Conservation (phyloP, 2,113 vertebrate species). For the Ameiurus melas region DNA sequence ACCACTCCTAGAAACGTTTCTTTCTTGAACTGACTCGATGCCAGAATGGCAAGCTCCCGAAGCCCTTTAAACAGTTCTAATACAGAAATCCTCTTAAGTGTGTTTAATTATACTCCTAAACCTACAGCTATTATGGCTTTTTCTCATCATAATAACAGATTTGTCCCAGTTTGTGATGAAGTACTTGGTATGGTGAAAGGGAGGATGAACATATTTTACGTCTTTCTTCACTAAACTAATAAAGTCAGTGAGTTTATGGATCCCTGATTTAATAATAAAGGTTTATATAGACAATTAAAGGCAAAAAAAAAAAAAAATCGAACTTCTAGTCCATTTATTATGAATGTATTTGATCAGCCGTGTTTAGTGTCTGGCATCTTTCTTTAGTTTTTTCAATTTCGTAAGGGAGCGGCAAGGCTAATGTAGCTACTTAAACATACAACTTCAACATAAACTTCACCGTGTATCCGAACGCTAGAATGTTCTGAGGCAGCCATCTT, state of each 20-base stretch:
- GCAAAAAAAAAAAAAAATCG: neutral
- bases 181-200: neutral
- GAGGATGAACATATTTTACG: neutral
- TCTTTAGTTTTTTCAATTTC: neutral
- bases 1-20: neutral
- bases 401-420: neutral
- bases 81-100: neutral
- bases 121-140: too few species aligned
- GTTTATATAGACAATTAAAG: neutral
- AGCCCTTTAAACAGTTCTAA: neutral
- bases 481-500: conserved; percentile 1
- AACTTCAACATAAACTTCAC: neutral
- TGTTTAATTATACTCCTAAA: too few species aligned
- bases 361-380: too few species aligned
- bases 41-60: neutral
- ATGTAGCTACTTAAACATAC: neutral
- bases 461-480: neutral
- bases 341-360: neutral
- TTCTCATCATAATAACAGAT: neutral
- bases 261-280: neutral
- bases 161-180: neutral
- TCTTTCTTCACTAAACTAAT: neutral
- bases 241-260: neutral
- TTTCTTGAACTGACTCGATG: neutral
- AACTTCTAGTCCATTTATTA: neutral